Evolutionary conservation across 2,888 invertebrate genomes (phyloP).

Genomic region (Alitta virens): DNA sequence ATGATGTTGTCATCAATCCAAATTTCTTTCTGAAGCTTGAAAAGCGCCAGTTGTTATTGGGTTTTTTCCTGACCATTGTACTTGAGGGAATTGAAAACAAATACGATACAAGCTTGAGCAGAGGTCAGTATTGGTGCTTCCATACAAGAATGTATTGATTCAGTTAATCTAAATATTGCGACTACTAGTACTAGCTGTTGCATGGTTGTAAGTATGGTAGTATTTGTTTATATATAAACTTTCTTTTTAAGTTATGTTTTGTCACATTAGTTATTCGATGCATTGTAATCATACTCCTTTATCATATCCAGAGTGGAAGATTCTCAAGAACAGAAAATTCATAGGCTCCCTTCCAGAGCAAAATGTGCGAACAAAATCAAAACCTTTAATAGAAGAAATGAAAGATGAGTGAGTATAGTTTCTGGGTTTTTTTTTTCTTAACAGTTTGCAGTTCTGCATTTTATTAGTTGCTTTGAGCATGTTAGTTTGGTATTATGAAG

Average conservation of each 20-base stretch:
- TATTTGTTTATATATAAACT: too few relatives aligned
- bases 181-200: too few relatives aligned
- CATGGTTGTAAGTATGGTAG: too few relatives aligned
- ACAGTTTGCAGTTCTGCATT: too few relatives aligned
- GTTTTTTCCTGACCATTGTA: constrained; percentile 76
- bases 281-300: too few relatives aligned
- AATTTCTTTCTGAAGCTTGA: constrained; percentile 75
- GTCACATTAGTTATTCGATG: too few relatives aligned
- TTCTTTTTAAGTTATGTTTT: too few relatives aligned
- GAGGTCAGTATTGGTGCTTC: constrained; percentile 55
- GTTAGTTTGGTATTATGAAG: too few relatives aligned
- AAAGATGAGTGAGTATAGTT: constrained; percentile 35
- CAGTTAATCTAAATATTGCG: too few relatives aligned
- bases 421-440: too few relatives aligned
- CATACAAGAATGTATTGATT: too few relatives aligned
- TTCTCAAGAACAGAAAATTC: constrained; percentile 54
- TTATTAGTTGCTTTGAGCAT: too few relatives aligned
- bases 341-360: constrained; percentile 53
- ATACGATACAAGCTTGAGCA: constrained; percentile 70
- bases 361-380: constrained; percentile 50
- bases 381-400: constrained; percentile 53
- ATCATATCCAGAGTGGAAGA: constrained; percentile 49
- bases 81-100: constrained; percentile 79
- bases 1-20: constrained; percentile 81
- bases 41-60: constrained; percentile 69